A percentile compares a stretch with the other conserved stretches of the same genome.
Evolutionary conservation across 1,140 invertebrate genomes (phyloP).

Genomic region (Drosophila cardini): DNA sequence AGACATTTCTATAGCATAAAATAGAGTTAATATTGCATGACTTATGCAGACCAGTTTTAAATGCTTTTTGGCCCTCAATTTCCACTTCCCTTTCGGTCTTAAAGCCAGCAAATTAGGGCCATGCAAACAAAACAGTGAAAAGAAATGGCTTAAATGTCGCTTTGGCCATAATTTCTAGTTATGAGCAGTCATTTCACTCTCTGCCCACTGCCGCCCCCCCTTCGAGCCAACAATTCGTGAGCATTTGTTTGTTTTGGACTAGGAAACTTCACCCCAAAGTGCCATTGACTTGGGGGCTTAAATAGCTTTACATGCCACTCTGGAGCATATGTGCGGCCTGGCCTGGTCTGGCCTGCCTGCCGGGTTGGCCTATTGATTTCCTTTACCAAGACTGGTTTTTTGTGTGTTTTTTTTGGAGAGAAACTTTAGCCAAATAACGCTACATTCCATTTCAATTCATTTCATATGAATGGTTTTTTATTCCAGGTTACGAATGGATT

Average conservation of each 20-base stretch:
- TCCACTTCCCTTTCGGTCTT: constrained; percentile 9
- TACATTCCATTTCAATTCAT: constrained; percentile 42
- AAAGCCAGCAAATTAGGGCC: constrained; percentile 64
- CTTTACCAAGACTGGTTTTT: not conserved
- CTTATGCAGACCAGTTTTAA: constrained; percentile 41
- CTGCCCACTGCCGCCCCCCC: not conserved
- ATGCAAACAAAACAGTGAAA: constrained; percentile 62
- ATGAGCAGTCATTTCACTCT: constrained; percentile 40
- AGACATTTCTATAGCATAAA: constrained; percentile 30
- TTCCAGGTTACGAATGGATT: constrained; percentile 93
- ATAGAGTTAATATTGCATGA: constrained; percentile 68
- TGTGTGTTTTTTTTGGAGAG: not conserved
- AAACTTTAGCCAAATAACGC: constrained; percentile 43
- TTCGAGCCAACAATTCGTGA: constrained; percentile 20
- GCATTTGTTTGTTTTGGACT: constrained; percentile 72
- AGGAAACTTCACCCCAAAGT: constrained; percentile 61
- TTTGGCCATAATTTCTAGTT: constrained; percentile 79
- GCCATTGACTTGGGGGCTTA: constrained; percentile 61
- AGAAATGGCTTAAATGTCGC: constrained; percentile 83
- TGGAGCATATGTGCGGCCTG: constrained; percentile 39
- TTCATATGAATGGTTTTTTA: constrained; percentile 56
- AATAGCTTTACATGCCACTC: constrained; percentile 78
- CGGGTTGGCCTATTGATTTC: constrained; percentile 70
- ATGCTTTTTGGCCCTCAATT: constrained; percentile 25
- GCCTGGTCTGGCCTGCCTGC: too few species aligned